Evolutionary conservation across 2,113 vertebrate species (phyloP), one percentile per base, ranked within the genome.

Genomic region (Zapornia atra): DNA sequence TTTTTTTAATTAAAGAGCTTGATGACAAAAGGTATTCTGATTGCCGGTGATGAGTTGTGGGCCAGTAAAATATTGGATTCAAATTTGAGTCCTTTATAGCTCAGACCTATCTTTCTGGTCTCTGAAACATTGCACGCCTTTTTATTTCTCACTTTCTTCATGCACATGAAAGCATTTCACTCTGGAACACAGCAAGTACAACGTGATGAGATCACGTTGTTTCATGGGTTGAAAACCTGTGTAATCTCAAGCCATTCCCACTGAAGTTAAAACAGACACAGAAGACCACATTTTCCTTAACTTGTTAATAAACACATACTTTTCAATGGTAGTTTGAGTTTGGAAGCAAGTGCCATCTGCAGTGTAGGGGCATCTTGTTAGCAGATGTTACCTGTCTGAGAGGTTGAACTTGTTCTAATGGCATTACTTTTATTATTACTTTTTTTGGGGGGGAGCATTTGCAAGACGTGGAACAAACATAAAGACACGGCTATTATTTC

Each of bases 231-330:
- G 82, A 54, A 63, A 87, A 85, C 82, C 85, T 93, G 72, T 86
- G 63, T 79, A 82, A 65, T 82, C 70, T 96, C 94, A 81, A 46
- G 20, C 29, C 57, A 79, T 66, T 51, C 69, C 12, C 3, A 16
- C 2, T 69, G 78, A 54, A 57, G 46, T 82, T 73, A 51, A 29
- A 57, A 71, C 26, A 88, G 85, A 83, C 80, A 19, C 10, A 53
- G 70, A 92, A 78, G 84, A 79, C 64, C 79, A 82, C 80, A 85
- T 89, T 95, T 80, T 96, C 77, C 84, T 90, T 92, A 87, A 60
- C 40, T 92, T 6, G 4, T 63, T 60, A 68, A 78, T 54, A 82
- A n/a, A 72, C 48, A 50, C 31, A 14, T 81, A 79, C 63, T 96
- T 97, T 90, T 78, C 72, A 90, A 59, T 70, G 34, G 59, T 38